These are phyloP conservation scores for Gobius niger DNA, from an alignment of 2,113 vertebrate genomes.

Conservation along the genomic window DNA sequence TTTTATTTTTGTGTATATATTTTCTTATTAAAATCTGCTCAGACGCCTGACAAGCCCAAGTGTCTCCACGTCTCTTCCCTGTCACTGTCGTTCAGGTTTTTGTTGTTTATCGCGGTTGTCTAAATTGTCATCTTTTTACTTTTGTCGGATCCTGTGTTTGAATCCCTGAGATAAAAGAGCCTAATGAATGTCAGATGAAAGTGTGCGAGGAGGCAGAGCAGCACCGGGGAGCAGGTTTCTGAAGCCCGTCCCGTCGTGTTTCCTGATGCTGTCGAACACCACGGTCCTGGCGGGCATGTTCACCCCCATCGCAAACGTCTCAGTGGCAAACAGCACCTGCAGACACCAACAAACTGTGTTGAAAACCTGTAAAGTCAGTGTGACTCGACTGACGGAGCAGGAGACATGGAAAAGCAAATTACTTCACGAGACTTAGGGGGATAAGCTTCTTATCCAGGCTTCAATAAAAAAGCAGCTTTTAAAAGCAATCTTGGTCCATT, in stretches of 20 bases:
- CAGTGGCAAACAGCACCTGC: constrained; percentile 91
- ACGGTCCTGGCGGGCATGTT: constrained; percentile 93
- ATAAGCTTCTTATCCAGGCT: too few species aligned
- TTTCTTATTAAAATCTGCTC: too few species aligned
- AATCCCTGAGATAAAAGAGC: constrained; percentile 21
- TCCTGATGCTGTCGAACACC: constrained; percentile 90
- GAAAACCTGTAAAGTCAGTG: not conserved
- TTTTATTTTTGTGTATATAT: too few species aligned
- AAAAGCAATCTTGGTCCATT: too few species aligned
- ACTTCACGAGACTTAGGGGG: not conserved
- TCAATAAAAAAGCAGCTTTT: too few species aligned
- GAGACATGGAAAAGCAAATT: not conserved
- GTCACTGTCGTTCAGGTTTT: too few species aligned
- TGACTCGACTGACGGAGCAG: not conserved
- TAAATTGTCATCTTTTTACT: too few species aligned
- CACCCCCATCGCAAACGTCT: constrained; percentile 93
- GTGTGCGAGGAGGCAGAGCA: not conserved
- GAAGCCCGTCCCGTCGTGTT: constrained; percentile 87
- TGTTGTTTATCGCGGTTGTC: too few species aligned
- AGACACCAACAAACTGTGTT: not conserved
- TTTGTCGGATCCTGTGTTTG: too few species aligned
- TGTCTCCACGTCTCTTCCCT: too few species aligned
- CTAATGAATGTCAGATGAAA: constrained; percentile 20
- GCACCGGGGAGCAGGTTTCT: constrained; percentile 87
- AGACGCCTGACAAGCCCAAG: too few species aligned